Base-by-base conservation (phyloP, 2,888 invertebrate species). In the Busseola fusca region DNA sequence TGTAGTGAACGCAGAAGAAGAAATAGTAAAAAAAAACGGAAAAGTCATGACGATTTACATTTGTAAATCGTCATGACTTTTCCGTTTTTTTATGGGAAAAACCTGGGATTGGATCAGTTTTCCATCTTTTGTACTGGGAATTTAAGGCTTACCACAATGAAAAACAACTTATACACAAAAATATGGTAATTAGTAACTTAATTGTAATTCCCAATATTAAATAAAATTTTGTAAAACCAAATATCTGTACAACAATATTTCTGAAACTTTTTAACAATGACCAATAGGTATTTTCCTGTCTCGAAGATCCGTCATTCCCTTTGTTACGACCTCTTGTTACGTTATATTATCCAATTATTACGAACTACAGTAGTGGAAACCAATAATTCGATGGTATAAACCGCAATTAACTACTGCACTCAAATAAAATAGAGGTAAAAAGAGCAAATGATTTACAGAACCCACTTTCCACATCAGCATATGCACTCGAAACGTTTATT, bases 401-500 rank as follows among this genome's bases (percentile, higher is more conserved):
- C 50, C 45, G 37, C 62, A 67, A 74, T 78, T 78, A 72, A 75
- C 37, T 63, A 52, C 50, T 50, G 69, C 73, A 63, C 42, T 69
- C 59, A 72, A 78, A 69, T 70, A 78, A 78, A 72, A 54, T 58
- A 68, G 56, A 62, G 16, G 64, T 48, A 58, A n/a, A n/a, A n/a
- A n/a, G n/a, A n/a, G 57, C 59, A 60, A 69, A 62, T 59, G 65
- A 69, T 72, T 48, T 69, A 57, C 79, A 59, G 79, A 76, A 84
- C 76, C 76, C 66, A 75, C 63, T 81, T 72, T 74, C 69, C 48
- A 69, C 62, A 58, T 60, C 48, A 63, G 69, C 78, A 62, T 67
- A 72, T 78, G 64, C 68, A 67, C 85, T 82, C 78, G 80, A 82
- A 72, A 80, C 87, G 84, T 86, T 84, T 82, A 84, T 86, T 86